Evolutionary conservation across 35 echinoderm and acorn worm species (phyloP).

Genomic region (Lytechinus variegatus): DNA sequence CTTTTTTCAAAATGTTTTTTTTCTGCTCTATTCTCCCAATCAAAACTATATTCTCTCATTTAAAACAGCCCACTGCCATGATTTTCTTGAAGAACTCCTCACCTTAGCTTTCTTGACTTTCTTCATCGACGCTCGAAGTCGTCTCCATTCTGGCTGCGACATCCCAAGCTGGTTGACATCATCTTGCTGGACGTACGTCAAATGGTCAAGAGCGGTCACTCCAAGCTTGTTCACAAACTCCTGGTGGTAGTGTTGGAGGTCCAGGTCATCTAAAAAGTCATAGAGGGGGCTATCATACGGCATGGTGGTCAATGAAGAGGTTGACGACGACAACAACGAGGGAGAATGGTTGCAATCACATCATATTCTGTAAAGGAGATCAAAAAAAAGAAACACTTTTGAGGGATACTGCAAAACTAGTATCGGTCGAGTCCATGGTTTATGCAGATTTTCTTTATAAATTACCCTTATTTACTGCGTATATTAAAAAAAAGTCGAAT

Average conservation of each 20-base stretch:
- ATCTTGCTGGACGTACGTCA: slow-evolving; percentile 75
- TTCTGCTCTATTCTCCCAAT: neutral
- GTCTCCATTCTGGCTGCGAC: slow-evolving; percentile 81
- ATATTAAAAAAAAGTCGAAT: no score
- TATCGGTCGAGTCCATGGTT: no score
- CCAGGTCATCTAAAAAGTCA: slow-evolving; percentile 68
- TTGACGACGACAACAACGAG: neutral
- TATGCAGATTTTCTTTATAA: no score
- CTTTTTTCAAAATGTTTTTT: neutral
- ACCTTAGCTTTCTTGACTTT: slow-evolving; percentile 74
- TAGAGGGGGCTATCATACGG: slow-evolving; percentile 72
- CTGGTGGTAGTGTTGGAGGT: slow-evolving; percentile 81
- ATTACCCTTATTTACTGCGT: no score
- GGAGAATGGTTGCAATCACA: neutral
- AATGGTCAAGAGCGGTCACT: slow-evolving; percentile 83
- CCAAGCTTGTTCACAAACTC: slow-evolving; percentile 89
- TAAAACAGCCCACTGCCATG: no score
- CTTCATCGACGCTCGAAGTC: slow-evolving; percentile 84
- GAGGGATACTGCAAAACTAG: no score
- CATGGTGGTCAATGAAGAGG: slow-evolving; percentile 58
- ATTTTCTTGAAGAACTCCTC: neutral
- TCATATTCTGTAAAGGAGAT: neutral
- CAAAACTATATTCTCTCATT: neutral
- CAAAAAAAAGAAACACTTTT: neutral
- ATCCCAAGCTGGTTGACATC: slow-evolving; percentile 80